Percentiles rank a stretch among this genome's conserved stretches.
phyloP scores from a whole-genome alignment of 1,140 invertebrate genomes.

The Dendroctonus ponderosae region DNA sequence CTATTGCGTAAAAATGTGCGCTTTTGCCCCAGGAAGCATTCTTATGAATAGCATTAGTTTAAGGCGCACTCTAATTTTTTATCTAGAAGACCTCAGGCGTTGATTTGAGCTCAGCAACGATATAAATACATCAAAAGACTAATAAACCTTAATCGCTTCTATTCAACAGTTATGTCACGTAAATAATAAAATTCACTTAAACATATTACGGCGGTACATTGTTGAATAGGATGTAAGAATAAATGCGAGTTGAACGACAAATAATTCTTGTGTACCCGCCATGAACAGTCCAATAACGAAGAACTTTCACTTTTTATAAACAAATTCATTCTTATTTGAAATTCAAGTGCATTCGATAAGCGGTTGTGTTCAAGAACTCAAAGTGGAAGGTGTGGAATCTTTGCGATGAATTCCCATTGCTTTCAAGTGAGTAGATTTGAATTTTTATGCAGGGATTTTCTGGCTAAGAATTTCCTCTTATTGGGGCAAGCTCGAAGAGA shows the following conservation, averaged over 20 bases:
- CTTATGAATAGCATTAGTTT: too few relatives aligned
- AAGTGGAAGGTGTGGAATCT: background rate
- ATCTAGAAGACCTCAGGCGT: too few relatives aligned
- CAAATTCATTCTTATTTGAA: conserved; percentile 22
- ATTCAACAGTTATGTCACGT: conserved; percentile 9
- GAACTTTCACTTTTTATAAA: conserved; percentile 37
- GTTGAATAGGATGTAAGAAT: too few relatives aligned
- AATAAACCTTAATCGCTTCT: background rate
- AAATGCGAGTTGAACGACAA: too few relatives aligned
- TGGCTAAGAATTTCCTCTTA: too few relatives aligned
- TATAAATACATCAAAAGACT: too few relatives aligned
- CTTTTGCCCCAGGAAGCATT: too few relatives aligned
- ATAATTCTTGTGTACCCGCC: conserved; percentile 1
- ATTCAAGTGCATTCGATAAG: conserved; percentile 25
- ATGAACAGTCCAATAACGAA: conserved; percentile 14
- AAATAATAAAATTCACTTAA: background rate
- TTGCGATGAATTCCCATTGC: background rate
- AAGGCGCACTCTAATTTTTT: too few relatives aligned
- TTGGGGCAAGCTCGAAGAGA: too few relatives aligned
- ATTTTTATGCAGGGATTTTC: too few relatives aligned
- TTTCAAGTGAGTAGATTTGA: background rate
- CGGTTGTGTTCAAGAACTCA: conserved; percentile 9
- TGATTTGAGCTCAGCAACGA: too few relatives aligned
- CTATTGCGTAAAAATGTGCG: too few relatives aligned
- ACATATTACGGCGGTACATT: background rate